A percentile compares a stretch with the other conserved stretches of the same genome.
phyloP scores from a whole-genome alignment of 2,113 vertebrate genomes.

The Scomber colias region DNA sequence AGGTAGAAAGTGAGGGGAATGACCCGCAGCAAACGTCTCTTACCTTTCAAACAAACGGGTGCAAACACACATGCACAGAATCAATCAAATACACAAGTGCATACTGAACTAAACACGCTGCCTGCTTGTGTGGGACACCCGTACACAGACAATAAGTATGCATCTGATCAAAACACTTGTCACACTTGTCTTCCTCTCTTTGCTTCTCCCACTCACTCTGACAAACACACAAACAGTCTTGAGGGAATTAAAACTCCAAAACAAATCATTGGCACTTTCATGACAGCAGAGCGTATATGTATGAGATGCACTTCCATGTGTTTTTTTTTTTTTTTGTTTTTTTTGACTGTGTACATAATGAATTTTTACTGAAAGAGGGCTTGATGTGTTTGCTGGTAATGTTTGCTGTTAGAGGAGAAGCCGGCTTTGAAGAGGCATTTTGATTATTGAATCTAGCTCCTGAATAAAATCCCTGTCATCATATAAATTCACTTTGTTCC shows the following conservation, averaged over 20 bases:
- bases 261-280: conserved; percentile 61
- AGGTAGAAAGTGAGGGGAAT: no score
- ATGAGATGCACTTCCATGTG: conserved; percentile 29
- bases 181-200: conserved; percentile 48
- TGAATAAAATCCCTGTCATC: conserved; percentile 25
- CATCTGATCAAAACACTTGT: conserved; percentile 53
- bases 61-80: conserved; percentile 6
- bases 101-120: background rate
- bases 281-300: conserved; percentile 46
- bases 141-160: conserved; percentile 16
- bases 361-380: conserved; percentile 11
- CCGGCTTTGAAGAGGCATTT: conserved; percentile 17
- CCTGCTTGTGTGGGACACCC: background rate
- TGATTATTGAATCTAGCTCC: conserved; percentile 7
- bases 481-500: conserved; percentile 27
- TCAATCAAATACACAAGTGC: conserved; percentile 23
- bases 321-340: conserved; percentile 12
- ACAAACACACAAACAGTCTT: conserved; percentile 25
- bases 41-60: background rate
- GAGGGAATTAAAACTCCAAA: conserved; percentile 59
- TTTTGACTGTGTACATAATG: conserved; percentile 10
- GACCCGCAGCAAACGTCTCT: no score
- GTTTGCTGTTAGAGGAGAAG: background rate
- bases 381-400: conserved; percentile 35
- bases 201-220: conserved; percentile 41